Percentiles rank a stretch among this genome's conserved stretches.
Evolutionary conservation across 2,113 vertebrate genomes (phyloP).

Genomic region (Cavia aperea): DNA sequence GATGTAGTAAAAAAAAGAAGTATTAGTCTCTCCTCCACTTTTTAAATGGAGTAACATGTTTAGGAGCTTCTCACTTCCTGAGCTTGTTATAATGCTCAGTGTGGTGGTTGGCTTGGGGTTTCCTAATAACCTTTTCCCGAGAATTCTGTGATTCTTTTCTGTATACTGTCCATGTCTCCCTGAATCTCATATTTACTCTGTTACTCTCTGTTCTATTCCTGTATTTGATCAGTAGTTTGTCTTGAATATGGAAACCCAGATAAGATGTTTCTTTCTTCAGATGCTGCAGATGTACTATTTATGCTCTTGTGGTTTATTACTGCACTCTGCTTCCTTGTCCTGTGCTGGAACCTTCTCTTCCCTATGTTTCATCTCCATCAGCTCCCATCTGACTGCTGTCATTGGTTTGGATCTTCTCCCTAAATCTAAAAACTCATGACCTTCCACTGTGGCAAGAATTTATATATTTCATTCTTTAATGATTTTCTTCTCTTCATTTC

Average conservation of each 20-base stretch:
- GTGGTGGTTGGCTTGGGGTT: background rate
- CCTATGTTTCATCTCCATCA: background rate
- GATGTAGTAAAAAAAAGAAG: background rate
- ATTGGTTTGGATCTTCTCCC: background rate
- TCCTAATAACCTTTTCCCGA: background rate
- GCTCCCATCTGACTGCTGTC: too few relatives aligned
- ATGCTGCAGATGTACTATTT: too few relatives aligned
- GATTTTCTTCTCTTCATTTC: background rate
- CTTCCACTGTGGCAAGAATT: background rate
- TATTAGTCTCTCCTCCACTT: background rate
- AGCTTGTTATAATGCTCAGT: rapidly evolving
- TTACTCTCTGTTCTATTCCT: background rate
- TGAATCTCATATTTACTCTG: background rate
- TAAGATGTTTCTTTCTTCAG: background rate
- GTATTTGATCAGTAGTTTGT: background rate
- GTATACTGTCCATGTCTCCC: too few relatives aligned
- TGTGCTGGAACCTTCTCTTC: background rate
- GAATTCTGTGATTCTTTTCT: background rate
- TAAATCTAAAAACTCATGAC: background rate
- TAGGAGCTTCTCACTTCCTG: background rate
- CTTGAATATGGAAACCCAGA: too few relatives aligned
- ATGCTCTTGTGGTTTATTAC: background rate
- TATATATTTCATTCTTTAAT: background rate
- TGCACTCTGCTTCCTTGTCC: background rate
- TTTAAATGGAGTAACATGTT: rapidly evolving